phyloP scores from a whole-genome alignment of 2,797 vertebrate genomes.

The Anabacerthia variegaticeps region DNA sequence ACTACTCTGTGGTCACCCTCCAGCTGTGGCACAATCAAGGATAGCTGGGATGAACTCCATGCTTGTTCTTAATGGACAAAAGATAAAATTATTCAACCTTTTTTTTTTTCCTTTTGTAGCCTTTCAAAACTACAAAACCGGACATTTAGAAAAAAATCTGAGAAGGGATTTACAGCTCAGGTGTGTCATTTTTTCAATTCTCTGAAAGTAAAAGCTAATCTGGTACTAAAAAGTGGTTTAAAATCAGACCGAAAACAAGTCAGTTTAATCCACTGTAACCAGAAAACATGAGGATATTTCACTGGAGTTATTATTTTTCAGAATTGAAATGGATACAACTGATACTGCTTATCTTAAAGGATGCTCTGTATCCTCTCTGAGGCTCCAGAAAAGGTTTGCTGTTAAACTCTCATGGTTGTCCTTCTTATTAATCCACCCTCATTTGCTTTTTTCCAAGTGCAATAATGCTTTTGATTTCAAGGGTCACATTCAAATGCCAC shows the following conservation, averaged over 20 bases:
- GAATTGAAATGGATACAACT: neutral
- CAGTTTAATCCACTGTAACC: neutral
- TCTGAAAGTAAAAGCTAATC: neutral
- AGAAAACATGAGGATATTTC: neutral
- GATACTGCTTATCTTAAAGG: neutral
- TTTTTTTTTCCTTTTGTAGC: neutral
- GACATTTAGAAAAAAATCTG: neutral
- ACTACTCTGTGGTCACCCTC: neutral
- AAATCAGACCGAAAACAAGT: neutral
- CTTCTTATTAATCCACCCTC: neutral
- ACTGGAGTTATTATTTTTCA: neutral
- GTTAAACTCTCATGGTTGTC: neutral
- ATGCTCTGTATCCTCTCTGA: neutral
- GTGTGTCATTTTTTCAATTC: neutral
- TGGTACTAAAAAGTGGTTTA: neutral
- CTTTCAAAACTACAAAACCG: neutral
- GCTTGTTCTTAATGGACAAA: neutral
- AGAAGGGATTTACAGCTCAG: neutral
- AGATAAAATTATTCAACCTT: neutral
- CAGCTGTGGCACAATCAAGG: neutral
- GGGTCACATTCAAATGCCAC: constrained; percentile 36
- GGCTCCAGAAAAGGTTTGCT: neutral
- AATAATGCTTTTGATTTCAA: constrained; percentile 30
- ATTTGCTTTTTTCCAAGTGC: constrained; percentile 1
- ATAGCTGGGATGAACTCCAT: neutral